Evolutionary conservation across 2,113 vertebrate species (phyloP), one percentile per base, ranked within the genome.

Genomic region (Lampris incognitus): DNA sequence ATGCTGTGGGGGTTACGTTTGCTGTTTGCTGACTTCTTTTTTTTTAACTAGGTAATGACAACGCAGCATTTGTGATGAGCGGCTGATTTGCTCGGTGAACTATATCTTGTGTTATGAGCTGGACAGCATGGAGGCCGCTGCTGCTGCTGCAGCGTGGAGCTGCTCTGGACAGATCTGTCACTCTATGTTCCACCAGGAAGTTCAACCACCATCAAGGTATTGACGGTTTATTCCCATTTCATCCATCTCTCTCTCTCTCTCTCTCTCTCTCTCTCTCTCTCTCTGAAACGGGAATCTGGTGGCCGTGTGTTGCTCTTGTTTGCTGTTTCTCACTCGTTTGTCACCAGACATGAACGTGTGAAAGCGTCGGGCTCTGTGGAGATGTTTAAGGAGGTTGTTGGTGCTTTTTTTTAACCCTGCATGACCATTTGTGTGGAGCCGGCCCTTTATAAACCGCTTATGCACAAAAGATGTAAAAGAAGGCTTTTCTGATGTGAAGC

Each of bases 401-500:
- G 38, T 72, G 51, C 64, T 79, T 77, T 84, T 44, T 75, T 77
- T 84, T 44, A 73, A 77, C 42, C 76, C 55, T 70, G 84, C 84
- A 89, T 85, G 81, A 76, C 61, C 65, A 66, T 61, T 69, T 55
- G 50, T 79, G 24, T 41, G 37, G 78, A 69, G 59, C 52, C 56
- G 24, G 9, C 24, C 40, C 59, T 36, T 9, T 66, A 56, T 63
- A 66, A 76, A 68, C 51, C 75, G 70, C 60, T 79, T 58, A 65
- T 76, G 78, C 62, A 74, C 40, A 56, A 50, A 70, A 74, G 60
- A 74, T 51, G 50, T 46, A 46, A 59, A 56, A 46, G 42, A 49
- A 24, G 24, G 24, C 24, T 65, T 73, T 67, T 85, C 52, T 46
- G 75, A 87, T 84, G 65, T 83, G 87, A 86, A 81, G 73, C n/a